A percentile compares a stretch with the other conserved stretches of the same genome.
Evolutionary conservation across 2,888 invertebrate genomes (phyloP).

Genomic region (Dicranocentrus wangi): DNA sequence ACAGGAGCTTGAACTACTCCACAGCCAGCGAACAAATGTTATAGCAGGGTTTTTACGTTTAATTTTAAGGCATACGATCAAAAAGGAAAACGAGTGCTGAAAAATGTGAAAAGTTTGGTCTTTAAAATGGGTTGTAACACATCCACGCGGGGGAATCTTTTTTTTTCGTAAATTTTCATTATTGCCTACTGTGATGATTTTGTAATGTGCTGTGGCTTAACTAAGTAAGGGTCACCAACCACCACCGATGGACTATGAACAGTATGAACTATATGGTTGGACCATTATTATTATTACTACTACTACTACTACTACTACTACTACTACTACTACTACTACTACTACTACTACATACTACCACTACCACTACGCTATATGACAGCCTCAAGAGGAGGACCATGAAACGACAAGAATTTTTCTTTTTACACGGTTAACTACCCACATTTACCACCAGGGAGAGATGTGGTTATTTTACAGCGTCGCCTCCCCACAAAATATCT

Average conservation of each 20-base stretch:
- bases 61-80: constrained; percentile 32
- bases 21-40: neutral
- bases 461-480: constrained; percentile 47
- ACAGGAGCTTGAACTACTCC: constrained; percentile 48
- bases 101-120: constrained; percentile 51
- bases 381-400: too few relatives aligned
- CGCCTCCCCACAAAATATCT: constrained; percentile 35
- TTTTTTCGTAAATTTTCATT: constrained; percentile 60
- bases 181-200: constrained; percentile 55
- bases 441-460: constrained; percentile 59
- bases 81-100: constrained; percentile 46
- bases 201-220: neutral
- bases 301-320: too few relatives aligned
- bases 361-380: too few relatives aligned
- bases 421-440: neutral
- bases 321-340: too few relatives aligned
- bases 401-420: constrained; percentile 11
- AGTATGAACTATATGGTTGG: neutral
- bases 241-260: neutral
- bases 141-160: constrained; percentile 59
- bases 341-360: too few relatives aligned
- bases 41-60: constrained; percentile 11
- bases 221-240: constrained; percentile 11
- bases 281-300: too few relatives aligned
- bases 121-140: constrained; percentile 48